Evolutionary conservation across 2,113 vertebrate species (phyloP), one percentile per base, ranked within the genome.

Genomic region (Mesocricetus auratus): DNA sequence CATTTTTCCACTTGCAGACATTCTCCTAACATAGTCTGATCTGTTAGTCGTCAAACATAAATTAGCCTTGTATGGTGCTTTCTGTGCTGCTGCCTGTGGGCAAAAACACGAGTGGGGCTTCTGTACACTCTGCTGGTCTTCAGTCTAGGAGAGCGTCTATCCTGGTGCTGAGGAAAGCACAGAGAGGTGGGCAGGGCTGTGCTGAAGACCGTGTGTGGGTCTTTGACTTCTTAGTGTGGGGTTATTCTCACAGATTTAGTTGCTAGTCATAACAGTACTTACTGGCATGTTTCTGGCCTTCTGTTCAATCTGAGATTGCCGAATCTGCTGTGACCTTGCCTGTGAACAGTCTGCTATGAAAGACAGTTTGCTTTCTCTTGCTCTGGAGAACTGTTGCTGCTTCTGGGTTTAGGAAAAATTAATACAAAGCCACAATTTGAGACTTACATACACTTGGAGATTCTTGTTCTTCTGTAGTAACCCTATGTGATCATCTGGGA

Each of bases 51-150:
- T 62, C 53, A 58, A 5, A 81, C n/a, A 22, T 69, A 26, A 45
- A 11, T 73, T 74, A 13, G 58, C 47, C 83, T 62, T 69, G 88
- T 64, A 1, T 21, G 29, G 22, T 26, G 7, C 7, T 74, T 7
- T 33, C 11, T 56, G 6, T 73, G 10, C 77, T 89, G 47, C 53
- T 19, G 71, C 29, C n/a, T 83, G 39, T 75, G 0, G n/a, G 12
- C n/a, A 31, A 1, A 12, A 42, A 16, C 1, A 19, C 21, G 17
- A 4, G 0, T 5, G 7, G 12, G 15, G 15, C 15, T 24, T 90
- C 24, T 62, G 77, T 22, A 15, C 33, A 26, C 42, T 64, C 45
- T 45, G 31, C 53, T 68, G 77, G 50, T 81, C 13, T n/a, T 73
- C 16, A 79, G 0, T 73, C 58, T 60, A 33, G 3, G 5, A n/a